Evolutionary conservation across 2,888 invertebrate genomes (phyloP), one percentile per base, ranked within the genome.

Genomic region (Erebia epiphron): DNA sequence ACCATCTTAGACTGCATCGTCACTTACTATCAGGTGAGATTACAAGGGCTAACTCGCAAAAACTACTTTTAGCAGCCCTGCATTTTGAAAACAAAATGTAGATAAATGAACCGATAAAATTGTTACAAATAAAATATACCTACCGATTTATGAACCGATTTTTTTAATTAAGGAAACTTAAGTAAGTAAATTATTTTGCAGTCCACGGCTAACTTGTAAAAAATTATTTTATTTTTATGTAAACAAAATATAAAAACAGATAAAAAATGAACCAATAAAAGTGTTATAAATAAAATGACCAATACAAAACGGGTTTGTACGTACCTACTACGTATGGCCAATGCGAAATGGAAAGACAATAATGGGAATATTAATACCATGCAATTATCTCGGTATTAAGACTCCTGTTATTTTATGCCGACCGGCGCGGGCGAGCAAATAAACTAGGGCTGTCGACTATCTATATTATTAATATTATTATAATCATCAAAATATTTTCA

Each of bases 331-430:
- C 35, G 35, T 35, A 35, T 66, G 41, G 14, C 50, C 35, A 41
- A 50, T 52, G 41, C 16, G 10, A 56, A 63, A 58, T 57, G 16
- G 56, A 64, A 57, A 50, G 35, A 58, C 10, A 49, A 46, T 64
- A 58, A 64, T 46, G 57, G 54, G n/a, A 58, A 64, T 58, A 69
- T 56, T 63, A 56, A 49, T 57, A 49, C 54, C 26, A n/a, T 56
- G 62, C 68, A 64, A 69, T 57, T 64, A 69, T 69, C 50, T 62
- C 49, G 43, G 46, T 66, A 66, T 66, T 57, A 54, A 46, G 66
- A 66, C 66, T 43, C 43, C 52, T 56, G 66, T 66, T 66, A 66
- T 66, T 66, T 57, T 66, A 57, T 43, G 41, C 54, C 52, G 7
- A 61, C 18, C 16, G 50, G 26, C 18, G 54, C 41, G 4, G 11